Evolutionary conservation across 2,113 vertebrate genomes (phyloP).

Genomic region (Colaptes auratus): DNA sequence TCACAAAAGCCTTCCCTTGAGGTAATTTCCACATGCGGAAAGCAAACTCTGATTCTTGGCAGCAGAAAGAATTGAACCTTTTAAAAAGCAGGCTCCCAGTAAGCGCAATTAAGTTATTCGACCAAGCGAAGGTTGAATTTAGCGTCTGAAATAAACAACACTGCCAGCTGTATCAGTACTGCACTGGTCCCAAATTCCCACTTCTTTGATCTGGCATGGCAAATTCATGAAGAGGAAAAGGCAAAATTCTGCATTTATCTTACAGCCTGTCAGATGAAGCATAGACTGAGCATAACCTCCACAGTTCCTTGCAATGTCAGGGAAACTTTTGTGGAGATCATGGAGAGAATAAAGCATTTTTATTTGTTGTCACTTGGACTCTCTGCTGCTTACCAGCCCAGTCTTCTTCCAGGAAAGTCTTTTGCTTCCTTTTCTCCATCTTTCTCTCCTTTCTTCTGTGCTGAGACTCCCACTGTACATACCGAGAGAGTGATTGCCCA

Average conservation of each 20-base stretch:
- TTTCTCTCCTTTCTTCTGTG: background rate
- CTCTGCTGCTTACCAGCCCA: background rate
- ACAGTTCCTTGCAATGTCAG: background rate
- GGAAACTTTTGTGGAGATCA: background rate
- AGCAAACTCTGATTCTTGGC: conserved; percentile 62
- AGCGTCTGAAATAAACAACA: conserved; percentile 56
- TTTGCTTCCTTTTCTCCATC: background rate
- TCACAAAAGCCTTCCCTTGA: conserved; percentile 50
- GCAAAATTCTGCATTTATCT: background rate
- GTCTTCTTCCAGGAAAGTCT: background rate
- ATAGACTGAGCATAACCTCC: background rate
- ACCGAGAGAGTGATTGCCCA: too few relatives aligned
- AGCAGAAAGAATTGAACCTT: conserved; percentile 57
- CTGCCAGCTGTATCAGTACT: conserved; percentile 50
- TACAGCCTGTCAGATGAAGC: background rate
- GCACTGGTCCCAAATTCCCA: conserved; percentile 29
- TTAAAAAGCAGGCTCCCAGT: conserved; percentile 56
- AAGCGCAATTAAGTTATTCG: conserved; percentile 64
- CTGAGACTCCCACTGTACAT: background rate
- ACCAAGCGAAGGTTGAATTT: conserved; percentile 60
- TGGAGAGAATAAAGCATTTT: background rate
- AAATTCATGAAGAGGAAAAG: conserved; percentile 40
- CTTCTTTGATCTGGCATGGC: conserved; percentile 34
- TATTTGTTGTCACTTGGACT: background rate
- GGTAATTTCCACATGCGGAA: conserved; percentile 57